A percentile compares a stretch with the other conserved stretches of the same genome.
These are phyloP conservation scores for Bombus terrestris DNA, from an alignment of 1,140 invertebrate genomes.

Conservation along the genomic window DNA sequence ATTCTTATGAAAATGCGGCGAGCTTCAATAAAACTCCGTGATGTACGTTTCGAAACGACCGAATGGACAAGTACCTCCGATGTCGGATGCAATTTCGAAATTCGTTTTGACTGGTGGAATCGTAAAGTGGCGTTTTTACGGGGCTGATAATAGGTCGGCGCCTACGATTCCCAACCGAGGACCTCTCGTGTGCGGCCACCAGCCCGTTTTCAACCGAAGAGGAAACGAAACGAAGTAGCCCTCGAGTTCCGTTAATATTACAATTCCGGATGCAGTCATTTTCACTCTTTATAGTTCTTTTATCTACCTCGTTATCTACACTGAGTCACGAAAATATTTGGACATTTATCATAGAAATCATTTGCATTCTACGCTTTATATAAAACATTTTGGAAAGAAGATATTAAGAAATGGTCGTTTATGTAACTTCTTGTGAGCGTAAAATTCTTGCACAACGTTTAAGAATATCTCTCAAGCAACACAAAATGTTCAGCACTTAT, in stretches of 20 bases:
- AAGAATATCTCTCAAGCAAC: no score
- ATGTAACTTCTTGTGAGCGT: no score
- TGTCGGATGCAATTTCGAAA: conserved; percentile 57
- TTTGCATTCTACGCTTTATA: background rate
- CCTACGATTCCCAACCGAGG: conserved; percentile 20
- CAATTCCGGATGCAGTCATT: background rate
- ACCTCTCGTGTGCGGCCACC: background rate
- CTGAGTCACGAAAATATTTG: background rate
- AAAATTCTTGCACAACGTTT: no score
- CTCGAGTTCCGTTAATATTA: background rate
- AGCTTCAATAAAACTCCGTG: conserved; percentile 24
- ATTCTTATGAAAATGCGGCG: conserved; percentile 71
- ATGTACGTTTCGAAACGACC: conserved; percentile 28
- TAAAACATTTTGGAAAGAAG: background rate
- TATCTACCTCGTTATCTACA: background rate
- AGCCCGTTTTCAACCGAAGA: background rate
- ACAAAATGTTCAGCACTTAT: no score
- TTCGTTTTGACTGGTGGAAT: conserved; percentile 61
- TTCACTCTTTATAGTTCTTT: background rate
- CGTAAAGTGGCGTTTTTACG: conserved; percentile 68
- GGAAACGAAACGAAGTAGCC: background rate
- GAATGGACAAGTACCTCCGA: background rate
- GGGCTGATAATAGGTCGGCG: conserved; percentile 58
- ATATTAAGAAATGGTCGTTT: no score
- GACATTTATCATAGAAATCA: background rate